Base-by-base conservation (phyloP, 2,113 vertebrate genomes). In the Scatophagus argus region DNA sequence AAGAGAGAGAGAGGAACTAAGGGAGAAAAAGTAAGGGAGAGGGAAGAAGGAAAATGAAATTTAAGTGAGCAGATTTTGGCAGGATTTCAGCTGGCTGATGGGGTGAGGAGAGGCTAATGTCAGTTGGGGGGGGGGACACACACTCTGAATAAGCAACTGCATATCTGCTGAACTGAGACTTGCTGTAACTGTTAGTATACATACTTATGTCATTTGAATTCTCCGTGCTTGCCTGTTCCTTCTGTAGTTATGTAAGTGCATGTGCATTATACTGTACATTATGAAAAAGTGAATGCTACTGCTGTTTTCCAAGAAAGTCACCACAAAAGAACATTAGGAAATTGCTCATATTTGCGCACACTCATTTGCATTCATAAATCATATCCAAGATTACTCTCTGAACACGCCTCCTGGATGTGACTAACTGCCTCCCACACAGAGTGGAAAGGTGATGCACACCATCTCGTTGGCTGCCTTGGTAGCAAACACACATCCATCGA, bases 21-120 rank as follows among this genome's bases (percentile, higher is more conserved):
- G 56, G 47, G 71, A 78, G 56, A 77, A 73, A 61, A 69, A 66
- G 60, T 6, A 9, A 83, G 73, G n/a, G 72, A 84, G 67, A 61
- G 44, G 52, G 19, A 52, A 65, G 78, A 44, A 76, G 69, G 56
- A 82, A 79, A 87, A 70, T 63, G 56, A 86, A 89, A 85, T 89
- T 25, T 81, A 83, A 89, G 86, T 58, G 81, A 87, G 73, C 81
- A 78, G 43, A 68, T 79, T 88, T 91, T 92, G 90, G 91, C 92
- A 84, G 85, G 72, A 76, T 82, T 87, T 91, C 90, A 89, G 81
- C 85, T 82, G 75, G 80, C 73, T 87, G 89, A 88, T 72, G 81
- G 81, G 81, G 77, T 69, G 83, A 87, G 74, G 86, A 84, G 83
- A 89, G 83, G 67, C 80, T 89, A 77, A 83, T 77, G 83, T 86